These are phyloP conservation scores for Lepeophtheirus salmonis DNA, from an alignment of 1,140 invertebrate genomes.

Conservation along the genomic window DNA sequence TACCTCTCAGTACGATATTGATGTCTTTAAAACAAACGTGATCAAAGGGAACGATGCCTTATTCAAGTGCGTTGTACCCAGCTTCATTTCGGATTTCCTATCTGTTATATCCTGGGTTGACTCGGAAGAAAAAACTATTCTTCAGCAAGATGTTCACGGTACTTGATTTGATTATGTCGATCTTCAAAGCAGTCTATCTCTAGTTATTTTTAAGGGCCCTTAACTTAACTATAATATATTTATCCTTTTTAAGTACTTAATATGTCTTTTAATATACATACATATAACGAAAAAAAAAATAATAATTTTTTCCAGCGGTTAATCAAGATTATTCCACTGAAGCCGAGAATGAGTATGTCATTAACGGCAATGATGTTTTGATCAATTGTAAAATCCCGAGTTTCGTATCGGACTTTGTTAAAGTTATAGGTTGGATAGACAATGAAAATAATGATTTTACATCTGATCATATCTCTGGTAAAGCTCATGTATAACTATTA, in stretches of 20 bases:
- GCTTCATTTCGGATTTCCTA: conserved; percentile 74
- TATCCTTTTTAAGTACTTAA: neutral
- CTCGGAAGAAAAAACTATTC: conserved; percentile 19
- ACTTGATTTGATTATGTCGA: too few relatives aligned
- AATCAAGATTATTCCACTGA: conserved; percentile 25
- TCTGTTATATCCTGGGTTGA: conserved; percentile 58
- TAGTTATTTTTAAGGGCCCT: too few relatives aligned
- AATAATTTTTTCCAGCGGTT: conserved; percentile 22
- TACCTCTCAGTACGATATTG: conserved; percentile 24
- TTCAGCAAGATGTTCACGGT: neutral
- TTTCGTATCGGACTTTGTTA: conserved; percentile 73
- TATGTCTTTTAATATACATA: neutral
- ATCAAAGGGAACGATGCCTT: conserved; percentile 69
- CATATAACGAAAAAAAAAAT: neutral
- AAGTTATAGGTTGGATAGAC: conserved; percentile 68
- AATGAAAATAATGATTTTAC: too few relatives aligned
- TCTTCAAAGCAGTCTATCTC: too few relatives aligned
- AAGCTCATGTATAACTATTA: too few relatives aligned
- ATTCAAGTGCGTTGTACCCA: conserved; percentile 76
- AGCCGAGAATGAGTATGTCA: conserved; percentile 67
- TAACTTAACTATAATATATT: too few relatives aligned
- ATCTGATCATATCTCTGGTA: too few relatives aligned
- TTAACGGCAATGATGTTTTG: conserved; percentile 75
- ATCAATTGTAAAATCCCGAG: conserved; percentile 79
- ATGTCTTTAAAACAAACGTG: conserved; percentile 62